Evolutionary conservation across 2,888 invertebrate species (phyloP).

Genomic region (Endotricha flammealis): DNA sequence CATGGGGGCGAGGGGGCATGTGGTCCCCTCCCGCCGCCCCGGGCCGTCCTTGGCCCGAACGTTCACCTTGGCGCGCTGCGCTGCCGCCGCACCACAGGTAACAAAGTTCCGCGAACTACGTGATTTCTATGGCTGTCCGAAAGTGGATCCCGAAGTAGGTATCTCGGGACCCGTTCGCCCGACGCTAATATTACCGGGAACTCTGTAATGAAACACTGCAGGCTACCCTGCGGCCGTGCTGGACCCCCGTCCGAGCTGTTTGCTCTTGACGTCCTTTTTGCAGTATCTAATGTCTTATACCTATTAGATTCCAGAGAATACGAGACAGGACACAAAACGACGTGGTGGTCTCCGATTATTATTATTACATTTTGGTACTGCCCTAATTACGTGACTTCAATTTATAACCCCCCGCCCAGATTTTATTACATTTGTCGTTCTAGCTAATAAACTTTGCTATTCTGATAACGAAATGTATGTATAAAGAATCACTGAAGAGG

Average conservation of each 20-base stretch:
- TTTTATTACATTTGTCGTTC: slow-evolving; percentile 39
- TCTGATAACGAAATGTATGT: slow-evolving; percentile 18
- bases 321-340: slow-evolving; percentile 29
- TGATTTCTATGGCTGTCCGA: slow-evolving; percentile 74
- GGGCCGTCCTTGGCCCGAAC: slow-evolving; percentile 76
- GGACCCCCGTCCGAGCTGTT: slow-evolving; percentile 31
- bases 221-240: slow-evolving; percentile 29
- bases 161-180: slow-evolving; percentile 45
- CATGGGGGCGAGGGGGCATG: slow-evolving; percentile 35
- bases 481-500: slow-evolving; percentile 1
- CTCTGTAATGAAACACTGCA: slow-evolving; percentile 56
- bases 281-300: slow-evolving; percentile 40
- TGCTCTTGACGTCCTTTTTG: slow-evolving; percentile 37
- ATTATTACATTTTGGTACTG: slow-evolving; percentile 32
- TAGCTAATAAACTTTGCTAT: slow-evolving; percentile 24
- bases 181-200: slow-evolving; percentile 59
- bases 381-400: slow-evolving; percentile 41
- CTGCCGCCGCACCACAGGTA: slow-evolving; percentile 72
- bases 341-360: slow-evolving; percentile 54
- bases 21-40: slow-evolving; percentile 62
- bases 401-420: slow-evolving; percentile 47
- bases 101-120: slow-evolving; percentile 77
- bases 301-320: slow-evolving; percentile 28
- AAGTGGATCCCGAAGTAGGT: slow-evolving; percentile 57
- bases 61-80: slow-evolving; percentile 76